These are phyloP conservation scores for Penaeus indicus DNA, from an alignment of 1,140 invertebrate genomes.

Conservation along the genomic window DNA sequence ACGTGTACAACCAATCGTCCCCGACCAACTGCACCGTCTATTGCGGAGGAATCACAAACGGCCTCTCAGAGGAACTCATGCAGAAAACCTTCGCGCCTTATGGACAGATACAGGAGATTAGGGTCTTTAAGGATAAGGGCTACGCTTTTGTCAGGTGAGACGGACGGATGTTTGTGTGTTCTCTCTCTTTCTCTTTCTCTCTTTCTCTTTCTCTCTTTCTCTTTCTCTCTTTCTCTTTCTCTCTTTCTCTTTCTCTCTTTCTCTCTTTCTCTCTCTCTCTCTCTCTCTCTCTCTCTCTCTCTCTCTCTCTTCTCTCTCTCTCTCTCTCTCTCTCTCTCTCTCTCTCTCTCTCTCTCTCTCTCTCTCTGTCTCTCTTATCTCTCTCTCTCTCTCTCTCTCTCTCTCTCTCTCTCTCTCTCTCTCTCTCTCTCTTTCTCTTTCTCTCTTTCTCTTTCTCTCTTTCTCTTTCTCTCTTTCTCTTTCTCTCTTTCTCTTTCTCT, in stretches of 20 bases:
- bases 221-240: constrained; percentile 43
- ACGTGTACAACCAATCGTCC: constrained; percentile 98
- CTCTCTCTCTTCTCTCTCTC: constrained; percentile 1
- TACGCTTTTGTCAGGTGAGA: constrained; percentile 96
- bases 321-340: no score
- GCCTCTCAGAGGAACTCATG: constrained; percentile 95
- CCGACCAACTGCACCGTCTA: constrained; percentile 99
- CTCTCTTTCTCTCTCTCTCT: background rate
- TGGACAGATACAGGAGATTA: constrained; percentile 96
- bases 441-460: constrained; percentile 45
- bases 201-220: constrained; percentile 25
- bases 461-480: no score
- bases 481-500: no score
- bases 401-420: constrained; percentile 19
- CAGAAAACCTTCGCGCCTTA: constrained; percentile 96
- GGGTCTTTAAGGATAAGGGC: constrained; percentile 99
- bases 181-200: no score
- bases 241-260: background rate
- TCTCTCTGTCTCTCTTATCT: no score
- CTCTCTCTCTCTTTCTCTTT: no score
- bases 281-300: constrained; percentile 39
- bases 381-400: no score
- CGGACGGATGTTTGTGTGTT: no score
- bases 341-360: background rate
- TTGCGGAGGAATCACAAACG: constrained; percentile 95